These are phyloP conservation scores for Mormyrops boulengeri DNA, from an alignment of 2,797 vertebrate genomes.

Conservation along the genomic window DNA sequence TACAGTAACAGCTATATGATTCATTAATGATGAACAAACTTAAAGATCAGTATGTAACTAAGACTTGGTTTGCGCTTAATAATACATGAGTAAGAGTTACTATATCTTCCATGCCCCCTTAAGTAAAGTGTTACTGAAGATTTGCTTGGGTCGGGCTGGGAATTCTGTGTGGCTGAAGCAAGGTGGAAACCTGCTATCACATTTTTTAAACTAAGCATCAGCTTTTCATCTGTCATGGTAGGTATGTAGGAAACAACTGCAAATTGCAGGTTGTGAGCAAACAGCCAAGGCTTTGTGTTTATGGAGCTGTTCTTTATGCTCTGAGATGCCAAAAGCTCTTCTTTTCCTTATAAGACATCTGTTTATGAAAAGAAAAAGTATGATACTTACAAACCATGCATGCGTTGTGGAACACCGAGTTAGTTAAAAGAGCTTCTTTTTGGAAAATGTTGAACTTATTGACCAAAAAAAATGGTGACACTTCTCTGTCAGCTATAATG, in stretches of 20 bases:
- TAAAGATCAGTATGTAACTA: background rate
- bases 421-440: background rate
- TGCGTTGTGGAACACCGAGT: background rate
- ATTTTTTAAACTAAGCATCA: background rate
- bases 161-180: too few species aligned
- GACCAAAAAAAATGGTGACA: background rate
- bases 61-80: background rate
- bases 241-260: slow-evolving; percentile 25
- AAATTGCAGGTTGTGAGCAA: slow-evolving; percentile 44
- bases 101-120: background rate
- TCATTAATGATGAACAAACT: background rate
- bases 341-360: slow-evolving; percentile 25
- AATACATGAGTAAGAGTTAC: background rate
- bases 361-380: background rate
- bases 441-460: background rate
- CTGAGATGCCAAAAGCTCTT: slow-evolving; percentile 24
- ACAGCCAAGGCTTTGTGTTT: slow-evolving; percentile 40
- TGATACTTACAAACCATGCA: background rate
- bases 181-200: background rate
- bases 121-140: background rate
- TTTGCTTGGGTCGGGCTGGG: background rate
- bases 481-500: background rate
- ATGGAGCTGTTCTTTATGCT: slow-evolving; percentile 30
- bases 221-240: background rate
- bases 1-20: background rate